Evolutionary conservation across 2,888 invertebrate genomes (phyloP), one percentile per base, ranked within the genome.

Genomic region (Melinaea menophilus): DNA sequence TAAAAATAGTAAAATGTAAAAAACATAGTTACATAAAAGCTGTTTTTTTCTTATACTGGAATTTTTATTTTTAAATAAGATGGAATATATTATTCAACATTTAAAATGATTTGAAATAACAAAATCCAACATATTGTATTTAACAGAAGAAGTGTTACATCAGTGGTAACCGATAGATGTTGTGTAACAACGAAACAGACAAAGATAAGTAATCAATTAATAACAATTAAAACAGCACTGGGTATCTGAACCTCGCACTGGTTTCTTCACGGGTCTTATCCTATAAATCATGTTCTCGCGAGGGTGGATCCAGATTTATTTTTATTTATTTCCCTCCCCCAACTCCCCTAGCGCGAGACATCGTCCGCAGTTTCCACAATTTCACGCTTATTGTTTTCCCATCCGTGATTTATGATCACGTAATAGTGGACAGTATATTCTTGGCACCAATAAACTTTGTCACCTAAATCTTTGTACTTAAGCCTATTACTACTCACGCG

Each of bases 341-440:
- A 88, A 90, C 89, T 90, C 88, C 88, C 88, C 88, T 90, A 90
- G 87, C 86, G 81, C 84, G 81, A 88, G 84, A 87, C 84, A 85
- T 84, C 87, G 83, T 74, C 80, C 85, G 74, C 88, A 88, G 88
- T 90, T 90, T 90, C 90, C 90, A 90, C 90, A 90, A 90, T 90
- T 90, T 90, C 90, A 90, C 90, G 90, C 90, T 89, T 90, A 90
- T 90, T 90, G 90, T 90, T 90, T 90, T 90, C 90, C 90, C 90
- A 90, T 90, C 90, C 88, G 80, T 88, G 90, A 90, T 90, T 90
- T 90, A 90, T 84, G 85, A 77, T 73, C 81, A 73, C 76, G 85
- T 90, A 90, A 90, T 90, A 86, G 88, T 86, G 82, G 81, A 83
- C 87, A 81, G 83, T 88, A 88, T 88, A 86, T 81, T 86, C 86